These are phyloP conservation scores for Sterrhoptilus dennistouni DNA, from an alignment of 2,113 vertebrate species.

Conservation along the genomic window DNA sequence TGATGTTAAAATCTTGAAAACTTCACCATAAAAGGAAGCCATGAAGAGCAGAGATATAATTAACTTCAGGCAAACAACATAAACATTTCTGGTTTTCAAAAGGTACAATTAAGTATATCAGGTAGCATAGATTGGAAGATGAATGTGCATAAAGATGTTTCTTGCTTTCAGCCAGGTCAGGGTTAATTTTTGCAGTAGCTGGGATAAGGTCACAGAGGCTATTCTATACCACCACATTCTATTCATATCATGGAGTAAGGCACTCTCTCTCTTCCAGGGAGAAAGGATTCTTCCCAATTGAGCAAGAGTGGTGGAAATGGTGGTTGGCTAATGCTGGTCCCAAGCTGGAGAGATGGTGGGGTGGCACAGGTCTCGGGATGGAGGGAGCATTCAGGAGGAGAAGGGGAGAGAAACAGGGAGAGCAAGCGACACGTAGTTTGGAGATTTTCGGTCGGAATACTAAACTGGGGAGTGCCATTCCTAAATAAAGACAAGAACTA, in stretches of 20 bases:
- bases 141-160: background rate
- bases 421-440: accelerated
- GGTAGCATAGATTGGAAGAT: background rate
- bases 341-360: accelerated
- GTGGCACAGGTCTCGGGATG: background rate
- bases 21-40: background rate
- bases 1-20: background rate
- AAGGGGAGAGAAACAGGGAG: background rate
- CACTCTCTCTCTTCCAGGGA: background rate
- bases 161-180: background rate
- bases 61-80: background rate
- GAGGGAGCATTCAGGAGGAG: background rate
- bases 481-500: background rate
- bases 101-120: background rate
- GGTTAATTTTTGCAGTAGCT: background rate
- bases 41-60: background rate
- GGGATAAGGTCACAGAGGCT: background rate
- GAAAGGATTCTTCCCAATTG: background rate
- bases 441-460: background rate
- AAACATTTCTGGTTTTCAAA: background rate
- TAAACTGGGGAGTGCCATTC: accelerated
- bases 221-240: background rate
- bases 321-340: background rate
- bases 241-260: too few relatives aligned
- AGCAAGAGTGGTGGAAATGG: too few relatives aligned